Base-by-base conservation (phyloP, 2,113 vertebrate genomes). In the Tursiops truncatus region DNA sequence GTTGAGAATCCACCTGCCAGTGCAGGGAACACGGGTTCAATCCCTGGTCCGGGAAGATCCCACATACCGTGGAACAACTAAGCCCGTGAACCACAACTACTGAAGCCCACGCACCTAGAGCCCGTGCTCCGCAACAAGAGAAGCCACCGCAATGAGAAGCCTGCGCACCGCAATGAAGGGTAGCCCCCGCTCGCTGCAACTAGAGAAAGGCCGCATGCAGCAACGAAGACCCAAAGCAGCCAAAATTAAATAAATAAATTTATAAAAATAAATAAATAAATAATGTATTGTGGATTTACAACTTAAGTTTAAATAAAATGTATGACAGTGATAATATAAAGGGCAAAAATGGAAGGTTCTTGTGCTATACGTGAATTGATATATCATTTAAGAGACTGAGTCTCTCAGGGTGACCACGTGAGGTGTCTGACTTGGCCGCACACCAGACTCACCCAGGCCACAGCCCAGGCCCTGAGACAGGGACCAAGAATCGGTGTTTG, bases 101-200 rank as follows among this genome's bases (percentile, higher is more conserved):
- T 47, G 73, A 74, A 10, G 41, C 25, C 14, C 26, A 74, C 44
- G 26, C 41, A 31, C 73, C 13, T 74, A 47, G 14, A 74, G 41
- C 26, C 26, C 73, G 9, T 1, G 8, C 14, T 47, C 73, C 17
- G 8, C 14, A 18, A 47, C 41, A 76, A 47, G 73, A 31, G 73
- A 76, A 76, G 41, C 26, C 41, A 18, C 14, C 1, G 4, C 50
- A 53, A 53, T 15, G 50, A 53, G 50, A 53, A 53, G 50, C 0
- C 50, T 4, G 1, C 1, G 1, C 50, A 53, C 50, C 3, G 1
- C 15, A 53, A 17, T 53, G 53, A 53, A 53, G 15, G 10, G 41
- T 11, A 6, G 26, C 8, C 47, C 41, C 47, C 41, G 73, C 8
- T 31, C 41, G 17, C 73, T 47, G 73, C 14, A 47, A 3, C 73